Conservation (phyloP, 2,797 vertebrate species). For the Clarias laeviceps region DNA sequence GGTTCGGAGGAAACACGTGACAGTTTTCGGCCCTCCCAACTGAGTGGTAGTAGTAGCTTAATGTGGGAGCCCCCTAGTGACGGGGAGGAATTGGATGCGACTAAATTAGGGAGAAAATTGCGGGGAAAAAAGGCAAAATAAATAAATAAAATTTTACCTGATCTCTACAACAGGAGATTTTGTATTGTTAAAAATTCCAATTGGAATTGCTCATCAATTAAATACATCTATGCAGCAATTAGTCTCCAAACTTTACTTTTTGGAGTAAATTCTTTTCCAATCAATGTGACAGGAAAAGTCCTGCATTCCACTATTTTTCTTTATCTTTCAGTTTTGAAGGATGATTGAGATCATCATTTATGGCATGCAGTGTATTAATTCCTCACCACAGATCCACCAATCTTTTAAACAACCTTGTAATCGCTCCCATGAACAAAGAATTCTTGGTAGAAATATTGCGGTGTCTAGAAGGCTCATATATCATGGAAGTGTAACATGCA, state of each 20-base stretch:
- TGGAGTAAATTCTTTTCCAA: neutral
- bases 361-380: neutral
- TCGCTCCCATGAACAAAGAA: conserved; percentile 1
- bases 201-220: neutral
- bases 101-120: no score
- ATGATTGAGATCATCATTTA: neutral
- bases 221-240: neutral
- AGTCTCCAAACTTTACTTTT: neutral
- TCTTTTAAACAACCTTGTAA: conserved; percentile 2
- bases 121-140: no score
- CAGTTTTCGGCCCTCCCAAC: no score
- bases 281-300: neutral
- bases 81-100: no score
- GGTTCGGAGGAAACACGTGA: no score
- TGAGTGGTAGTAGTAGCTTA: no score
- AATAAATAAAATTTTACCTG: no score
- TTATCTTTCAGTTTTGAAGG: neutral
- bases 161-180: neutral
- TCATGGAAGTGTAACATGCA: conserved; percentile 50
- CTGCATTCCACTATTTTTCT: neutral
- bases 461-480: neutral
- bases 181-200: no score
- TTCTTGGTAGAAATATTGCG: conserved; percentile 16
- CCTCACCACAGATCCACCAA: neutral
- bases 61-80: no score